Evolutionary conservation across 2,797 vertebrate genomes (phyloP).

Genomic region (Onychomys arenicola): DNA sequence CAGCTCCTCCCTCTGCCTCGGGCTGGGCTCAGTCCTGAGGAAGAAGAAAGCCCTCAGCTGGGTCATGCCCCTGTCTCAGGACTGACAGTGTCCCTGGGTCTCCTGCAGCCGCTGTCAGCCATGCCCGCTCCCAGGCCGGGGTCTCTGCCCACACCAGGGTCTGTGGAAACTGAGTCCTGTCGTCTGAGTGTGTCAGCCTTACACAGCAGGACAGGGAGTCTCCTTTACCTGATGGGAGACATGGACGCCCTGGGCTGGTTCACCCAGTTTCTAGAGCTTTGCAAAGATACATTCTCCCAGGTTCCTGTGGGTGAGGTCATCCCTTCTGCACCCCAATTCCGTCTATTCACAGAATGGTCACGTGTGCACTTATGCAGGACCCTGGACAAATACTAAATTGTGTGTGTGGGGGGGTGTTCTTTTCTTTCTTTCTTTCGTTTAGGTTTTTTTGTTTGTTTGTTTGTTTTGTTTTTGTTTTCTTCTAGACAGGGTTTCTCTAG

Average conservation of each 20-base stretch:
- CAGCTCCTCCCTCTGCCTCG: background rate
- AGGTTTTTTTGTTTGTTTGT: too few relatives aligned
- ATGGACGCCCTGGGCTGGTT: too few relatives aligned
- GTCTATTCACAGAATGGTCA: background rate
- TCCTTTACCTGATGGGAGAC: too few relatives aligned
- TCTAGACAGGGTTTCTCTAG: too few relatives aligned
- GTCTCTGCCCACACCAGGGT: background rate
- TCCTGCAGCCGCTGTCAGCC: background rate
- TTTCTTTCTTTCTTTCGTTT: too few relatives aligned
- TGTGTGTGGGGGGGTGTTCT: too few relatives aligned
- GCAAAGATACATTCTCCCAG: background rate
- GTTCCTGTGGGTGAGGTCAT: background rate
- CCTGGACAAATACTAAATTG: background rate
- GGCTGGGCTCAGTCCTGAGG: background rate
- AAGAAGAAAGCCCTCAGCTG: background rate
- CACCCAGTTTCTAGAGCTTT: background rate
- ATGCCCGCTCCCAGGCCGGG: background rate
- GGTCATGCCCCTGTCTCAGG: background rate
- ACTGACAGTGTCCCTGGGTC: background rate
- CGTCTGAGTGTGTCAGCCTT: background rate
- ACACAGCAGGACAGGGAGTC: background rate
- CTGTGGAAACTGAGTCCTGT: background rate
- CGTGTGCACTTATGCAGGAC: accelerated
- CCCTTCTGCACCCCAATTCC: background rate
- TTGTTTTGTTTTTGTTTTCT: too few relatives aligned